These are phyloP conservation scores for Caradrina kadenii DNA, from an alignment of 2,888 invertebrate species.

Conservation along the genomic window DNA sequence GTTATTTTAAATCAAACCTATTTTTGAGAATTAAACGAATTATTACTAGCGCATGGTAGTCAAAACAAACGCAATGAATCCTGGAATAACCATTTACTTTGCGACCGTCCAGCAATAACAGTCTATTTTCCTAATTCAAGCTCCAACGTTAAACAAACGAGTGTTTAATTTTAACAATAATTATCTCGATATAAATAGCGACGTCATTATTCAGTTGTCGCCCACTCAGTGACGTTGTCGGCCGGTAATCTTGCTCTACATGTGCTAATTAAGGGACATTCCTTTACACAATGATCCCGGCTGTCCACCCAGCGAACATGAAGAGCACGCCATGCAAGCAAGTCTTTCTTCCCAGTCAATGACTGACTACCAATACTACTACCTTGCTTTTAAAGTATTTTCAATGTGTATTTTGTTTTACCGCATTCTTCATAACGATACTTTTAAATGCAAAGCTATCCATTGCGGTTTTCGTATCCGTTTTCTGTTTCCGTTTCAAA, in stretches of 20 bases:
- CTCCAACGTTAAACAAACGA: constrained; percentile 45
- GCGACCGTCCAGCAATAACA: constrained; percentile 25
- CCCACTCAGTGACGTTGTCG: constrained; percentile 75
- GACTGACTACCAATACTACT: constrained; percentile 84
- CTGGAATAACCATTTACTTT: constrained; percentile 21
- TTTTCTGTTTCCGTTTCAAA: neutral
- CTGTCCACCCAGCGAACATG: constrained; percentile 79
- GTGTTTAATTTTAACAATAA: constrained; percentile 68
- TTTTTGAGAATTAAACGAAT: neutral
- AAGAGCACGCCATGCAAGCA: constrained; percentile 77
- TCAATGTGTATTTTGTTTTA: constrained; percentile 82
- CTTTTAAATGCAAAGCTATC: constrained; percentile 26
- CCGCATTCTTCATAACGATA: constrained; percentile 65
- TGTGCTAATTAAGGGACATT: constrained; percentile 88
- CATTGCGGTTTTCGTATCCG: constrained; percentile 64
- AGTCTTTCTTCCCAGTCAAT: constrained; percentile 80
- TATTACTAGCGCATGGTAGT: too few relatives aligned
- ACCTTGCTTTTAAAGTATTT: constrained; percentile 80
- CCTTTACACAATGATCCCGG: constrained; percentile 85
- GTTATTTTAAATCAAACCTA: neutral
- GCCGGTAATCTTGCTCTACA: constrained; percentile 86
- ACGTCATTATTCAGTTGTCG: constrained; percentile 87
- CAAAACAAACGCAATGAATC: constrained; percentile 13
- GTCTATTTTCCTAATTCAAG: constrained; percentile 24
- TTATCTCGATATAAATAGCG: constrained; percentile 71